phyloP scores from a whole-genome alignment of 1,140 invertebrate species.

The Hypsibius dujardini region DNA sequence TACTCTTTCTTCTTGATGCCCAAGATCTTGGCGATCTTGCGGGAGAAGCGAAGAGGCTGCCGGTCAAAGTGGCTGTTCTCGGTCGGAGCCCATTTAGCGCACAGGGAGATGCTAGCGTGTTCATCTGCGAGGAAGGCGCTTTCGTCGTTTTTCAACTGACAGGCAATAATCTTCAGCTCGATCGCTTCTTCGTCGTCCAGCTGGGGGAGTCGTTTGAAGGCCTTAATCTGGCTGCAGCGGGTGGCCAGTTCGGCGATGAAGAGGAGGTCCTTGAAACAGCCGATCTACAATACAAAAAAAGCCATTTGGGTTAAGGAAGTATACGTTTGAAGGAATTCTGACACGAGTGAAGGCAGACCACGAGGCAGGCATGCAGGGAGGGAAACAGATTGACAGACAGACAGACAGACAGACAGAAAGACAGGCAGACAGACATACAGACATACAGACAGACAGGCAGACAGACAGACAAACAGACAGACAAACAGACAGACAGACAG shows the following conservation, averaged over 20 bases:
- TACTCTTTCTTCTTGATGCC: constrained; percentile 6
- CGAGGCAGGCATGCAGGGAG: too few relatives aligned
- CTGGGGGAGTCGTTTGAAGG: constrained; percentile 1
- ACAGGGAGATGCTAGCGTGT: not conserved
- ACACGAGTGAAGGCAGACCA: too few relatives aligned
- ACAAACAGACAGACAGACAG: too few relatives aligned
- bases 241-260: not conserved
- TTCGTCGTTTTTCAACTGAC: not conserved
- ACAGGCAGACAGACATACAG: too few relatives aligned
- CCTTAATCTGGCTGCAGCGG: not conserved
- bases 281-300: too few relatives aligned
- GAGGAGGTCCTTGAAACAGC: not conserved
- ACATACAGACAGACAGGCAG: too few relatives aligned
- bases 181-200: not conserved
- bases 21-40: not conserved
- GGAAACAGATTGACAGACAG: too few relatives aligned
- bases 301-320: too few relatives aligned
- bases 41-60: constrained; percentile 4
- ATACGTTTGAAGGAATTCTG: too few relatives aligned
- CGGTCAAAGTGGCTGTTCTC: not conserved
- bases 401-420: too few relatives aligned
- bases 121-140: not conserved
- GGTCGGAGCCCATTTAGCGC: not conserved
- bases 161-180: not conserved
- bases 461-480: too few relatives aligned